Evolutionary conservation across 2,888 invertebrate genomes (phyloP).

Genomic region (Agrilus biguttatus): DNA sequence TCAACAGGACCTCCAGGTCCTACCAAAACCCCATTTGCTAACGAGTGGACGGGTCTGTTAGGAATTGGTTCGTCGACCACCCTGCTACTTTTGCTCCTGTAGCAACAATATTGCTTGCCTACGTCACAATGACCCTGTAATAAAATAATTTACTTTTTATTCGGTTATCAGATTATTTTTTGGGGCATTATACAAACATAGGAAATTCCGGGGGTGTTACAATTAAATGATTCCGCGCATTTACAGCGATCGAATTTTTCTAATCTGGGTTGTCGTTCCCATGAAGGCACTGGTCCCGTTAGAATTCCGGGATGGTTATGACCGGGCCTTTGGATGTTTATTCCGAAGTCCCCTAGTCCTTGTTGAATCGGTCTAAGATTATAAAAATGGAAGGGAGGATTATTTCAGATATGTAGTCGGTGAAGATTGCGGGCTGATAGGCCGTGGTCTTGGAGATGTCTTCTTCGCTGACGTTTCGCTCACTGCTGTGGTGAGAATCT

Average conservation of each 20-base stretch:
- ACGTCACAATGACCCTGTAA: conserved; percentile 47
- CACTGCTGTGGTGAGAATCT: too few relatives aligned
- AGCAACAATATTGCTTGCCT: conserved; percentile 51
- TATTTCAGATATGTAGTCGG: conserved; percentile 3
- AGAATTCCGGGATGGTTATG: conserved; percentile 16
- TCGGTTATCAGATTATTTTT: background rate
- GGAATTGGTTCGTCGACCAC: conserved; percentile 22
- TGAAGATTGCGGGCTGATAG: too few relatives aligned
- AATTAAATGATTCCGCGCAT: conserved; percentile 40
- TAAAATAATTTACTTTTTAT: background rate
- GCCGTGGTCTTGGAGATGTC: too few relatives aligned
- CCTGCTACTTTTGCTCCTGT: conserved; percentile 24
- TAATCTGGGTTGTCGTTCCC: conserved; percentile 25
- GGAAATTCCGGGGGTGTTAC: conserved; percentile 36
- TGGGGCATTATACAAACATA: conserved; percentile 28
- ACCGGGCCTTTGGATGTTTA: conserved; percentile 9
- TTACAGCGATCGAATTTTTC: conserved; percentile 33
- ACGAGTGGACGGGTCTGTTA: conserved; percentile 23
- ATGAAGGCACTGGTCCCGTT: conserved; percentile 31
- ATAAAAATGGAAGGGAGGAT: background rate
- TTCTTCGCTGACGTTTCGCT: too few relatives aligned
- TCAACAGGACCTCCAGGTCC: conserved; percentile 30
- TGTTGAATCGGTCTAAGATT: background rate
- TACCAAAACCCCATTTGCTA: conserved; percentile 30
- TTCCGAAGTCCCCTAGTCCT: background rate